A percentile compares a stretch with the other conserved stretches of the same genome.
Evolutionary conservation across 2,888 invertebrate genomes (phyloP).

Genomic region (Eumerus sabulonum): DNA sequence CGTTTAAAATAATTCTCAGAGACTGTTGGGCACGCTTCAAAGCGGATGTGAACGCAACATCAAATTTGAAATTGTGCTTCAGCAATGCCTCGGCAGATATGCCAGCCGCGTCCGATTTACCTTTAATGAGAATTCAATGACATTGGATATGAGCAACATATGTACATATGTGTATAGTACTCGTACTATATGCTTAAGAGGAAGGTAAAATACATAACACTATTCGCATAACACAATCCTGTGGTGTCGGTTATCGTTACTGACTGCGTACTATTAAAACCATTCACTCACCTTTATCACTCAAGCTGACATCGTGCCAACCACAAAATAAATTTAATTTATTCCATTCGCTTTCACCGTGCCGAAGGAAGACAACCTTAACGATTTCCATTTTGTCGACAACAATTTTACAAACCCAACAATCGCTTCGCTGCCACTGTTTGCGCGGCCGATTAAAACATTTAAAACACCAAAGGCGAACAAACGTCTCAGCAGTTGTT

Average conservation of each 20-base stretch:
- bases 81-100: conserved; percentile 85
- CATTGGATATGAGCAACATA: conserved; percentile 16
- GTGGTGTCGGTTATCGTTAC: no score
- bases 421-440: conserved; percentile 25
- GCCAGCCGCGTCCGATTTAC: conserved; percentile 74
- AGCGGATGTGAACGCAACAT: conserved; percentile 89
- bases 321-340: conserved; percentile 87
- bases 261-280: no score
- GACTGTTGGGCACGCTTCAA: conserved; percentile 89
- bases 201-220: no score
- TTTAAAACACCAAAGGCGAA: conserved; percentile 27
- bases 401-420: conserved; percentile 7
- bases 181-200: no score
- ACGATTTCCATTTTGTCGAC: conserved; percentile 70
- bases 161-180: conserved; percentile 8
- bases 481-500: conserved; percentile 20
- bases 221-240: no score
- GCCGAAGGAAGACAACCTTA: conserved; percentile 82
- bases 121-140: conserved; percentile 67
- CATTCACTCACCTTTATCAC: conserved; percentile 82
- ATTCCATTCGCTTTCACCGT: conserved; percentile 89
- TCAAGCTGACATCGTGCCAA: conserved; percentile 86
- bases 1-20: conserved; percentile 83
- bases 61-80: conserved; percentile 85
- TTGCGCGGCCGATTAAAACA: conserved; percentile 14